Conservation (phyloP, 1,140 invertebrate genomes). For the Polypedilum vanderplanki region DNA sequence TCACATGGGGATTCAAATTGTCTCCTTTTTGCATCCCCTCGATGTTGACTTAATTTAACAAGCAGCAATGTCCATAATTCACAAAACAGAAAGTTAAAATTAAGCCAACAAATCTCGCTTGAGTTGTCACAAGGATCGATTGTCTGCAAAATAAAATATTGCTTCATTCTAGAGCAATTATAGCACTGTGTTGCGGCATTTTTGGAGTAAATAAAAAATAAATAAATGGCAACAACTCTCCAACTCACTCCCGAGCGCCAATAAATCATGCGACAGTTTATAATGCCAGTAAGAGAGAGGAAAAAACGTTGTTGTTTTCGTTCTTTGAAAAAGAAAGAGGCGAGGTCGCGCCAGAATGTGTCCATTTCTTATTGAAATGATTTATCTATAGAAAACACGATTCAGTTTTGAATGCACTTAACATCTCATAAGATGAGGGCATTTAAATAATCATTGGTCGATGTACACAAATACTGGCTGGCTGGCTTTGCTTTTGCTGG, state of each 20-base stretch:
- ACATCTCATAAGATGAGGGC: background rate
- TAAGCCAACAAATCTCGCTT: background rate
- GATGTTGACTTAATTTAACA: too few relatives aligned
- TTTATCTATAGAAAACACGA: conserved; percentile 25
- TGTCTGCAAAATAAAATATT: background rate
- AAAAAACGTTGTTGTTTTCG: background rate
- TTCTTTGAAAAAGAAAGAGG: background rate
- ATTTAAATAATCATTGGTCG: conserved; percentile 22
- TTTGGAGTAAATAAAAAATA: background rate
- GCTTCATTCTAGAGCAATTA: conserved; percentile 11
- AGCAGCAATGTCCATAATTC: background rate
- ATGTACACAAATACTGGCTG: background rate
- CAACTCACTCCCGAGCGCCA: background rate
- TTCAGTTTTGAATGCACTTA: conserved; percentile 3
- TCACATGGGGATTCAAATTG: too few relatives aligned
- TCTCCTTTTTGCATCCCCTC: too few relatives aligned
- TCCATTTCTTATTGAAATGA: background rate
- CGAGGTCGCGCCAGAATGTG: background rate
- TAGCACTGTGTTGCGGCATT: background rate
- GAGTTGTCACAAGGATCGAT: conserved; percentile 6
- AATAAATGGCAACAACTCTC: background rate
- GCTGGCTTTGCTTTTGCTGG: background rate
- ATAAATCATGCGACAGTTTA: conserved; percentile 26
- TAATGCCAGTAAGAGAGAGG: background rate
- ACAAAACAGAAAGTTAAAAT: background rate